Conservation (phyloP, 37 sponge, comb jelly and placozoan species). For the Ianthella basta region DNA sequence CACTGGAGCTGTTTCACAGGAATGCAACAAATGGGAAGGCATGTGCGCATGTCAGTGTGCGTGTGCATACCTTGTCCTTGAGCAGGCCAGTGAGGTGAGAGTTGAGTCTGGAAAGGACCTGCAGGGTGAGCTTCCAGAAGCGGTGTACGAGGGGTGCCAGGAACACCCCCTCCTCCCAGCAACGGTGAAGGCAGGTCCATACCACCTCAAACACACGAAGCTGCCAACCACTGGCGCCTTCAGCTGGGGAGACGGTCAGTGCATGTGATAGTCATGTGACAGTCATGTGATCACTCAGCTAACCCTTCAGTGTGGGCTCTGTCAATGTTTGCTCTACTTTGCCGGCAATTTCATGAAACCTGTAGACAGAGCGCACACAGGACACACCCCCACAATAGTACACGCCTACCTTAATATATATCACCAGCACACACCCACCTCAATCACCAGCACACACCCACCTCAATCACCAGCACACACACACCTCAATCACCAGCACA, state of each 20-base stretch:
- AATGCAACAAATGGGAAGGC: too few species aligned
- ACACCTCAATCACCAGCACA: too few species aligned
- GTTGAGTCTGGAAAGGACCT: conserved; percentile 51
- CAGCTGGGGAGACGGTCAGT: background rate
- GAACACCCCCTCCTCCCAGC: conserved; percentile 81
- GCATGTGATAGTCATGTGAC: background rate
- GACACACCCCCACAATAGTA: background rate
- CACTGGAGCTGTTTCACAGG: too few species aligned
- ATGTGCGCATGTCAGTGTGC: too few species aligned
- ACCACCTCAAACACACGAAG: conserved; percentile 60
- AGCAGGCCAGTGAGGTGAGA: background rate
- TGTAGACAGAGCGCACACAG: background rate
- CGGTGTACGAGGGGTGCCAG: conserved; percentile 81
- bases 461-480: background rate
- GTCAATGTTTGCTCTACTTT: conserved; percentile 58
- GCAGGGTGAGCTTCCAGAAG: conserved; percentile 95
- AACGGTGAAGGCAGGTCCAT: conserved; percentile 60
- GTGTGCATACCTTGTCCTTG: background rate
- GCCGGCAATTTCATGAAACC: conserved; percentile 92
- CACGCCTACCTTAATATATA: background rate
- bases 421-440: background rate
- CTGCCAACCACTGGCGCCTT: conserved; percentile 30
- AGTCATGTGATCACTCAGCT: too few species aligned
- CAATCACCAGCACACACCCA: background rate
- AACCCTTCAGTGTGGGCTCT: conserved; percentile 32